Percentiles rank a stretch among this genome's conserved stretches.
Conservation (phyloP, 1,140 invertebrate genomes). For the Dendrolimus punctatus region DNA sequence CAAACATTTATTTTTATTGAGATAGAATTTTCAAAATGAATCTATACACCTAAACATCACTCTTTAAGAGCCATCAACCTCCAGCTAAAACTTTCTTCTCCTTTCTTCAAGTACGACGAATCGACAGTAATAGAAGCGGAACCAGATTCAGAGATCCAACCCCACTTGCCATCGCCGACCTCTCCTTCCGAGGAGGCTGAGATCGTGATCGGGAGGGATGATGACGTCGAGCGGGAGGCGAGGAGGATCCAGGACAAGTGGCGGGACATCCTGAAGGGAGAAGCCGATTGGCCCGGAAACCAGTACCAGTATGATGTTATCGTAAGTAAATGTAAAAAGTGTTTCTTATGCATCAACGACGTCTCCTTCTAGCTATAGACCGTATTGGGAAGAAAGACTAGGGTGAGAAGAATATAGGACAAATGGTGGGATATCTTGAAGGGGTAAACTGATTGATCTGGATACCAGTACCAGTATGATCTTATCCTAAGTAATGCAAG, state of each 20-base stretch:
- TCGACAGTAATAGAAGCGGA: conserved; percentile 79
- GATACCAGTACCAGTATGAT: conserved; percentile 11
- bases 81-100: not conserved
- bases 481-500: conserved; percentile 5
- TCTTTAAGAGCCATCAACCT: not conserved
- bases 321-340: conserved; percentile 66
- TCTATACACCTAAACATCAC: not conserved
- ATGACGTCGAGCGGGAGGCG: conserved; percentile 75
- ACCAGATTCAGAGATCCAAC: conserved; percentile 77
- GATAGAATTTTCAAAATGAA: not conserved
- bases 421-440: conserved; percentile 10
- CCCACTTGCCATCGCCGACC: conserved; percentile 73
- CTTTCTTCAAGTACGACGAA: conserved; percentile 61
- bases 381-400: too few relatives aligned
- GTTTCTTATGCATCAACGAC: too few relatives aligned
- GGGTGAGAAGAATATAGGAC: too few relatives aligned
- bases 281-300: conserved; percentile 55
- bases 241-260: conserved; percentile 80
- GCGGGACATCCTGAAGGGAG: conserved; percentile 74
- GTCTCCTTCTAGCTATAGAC: too few relatives aligned
- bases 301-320: conserved; percentile 79
- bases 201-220: conserved; percentile 75
- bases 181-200: conserved; percentile 75
- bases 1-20: not conserved
- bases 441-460: conserved; percentile 6